Percentiles rank a stretch among this genome's conserved stretches.
phyloP scores from a whole-genome alignment of 2,113 vertebrate species.

The Gymnocephalus cernua region DNA sequence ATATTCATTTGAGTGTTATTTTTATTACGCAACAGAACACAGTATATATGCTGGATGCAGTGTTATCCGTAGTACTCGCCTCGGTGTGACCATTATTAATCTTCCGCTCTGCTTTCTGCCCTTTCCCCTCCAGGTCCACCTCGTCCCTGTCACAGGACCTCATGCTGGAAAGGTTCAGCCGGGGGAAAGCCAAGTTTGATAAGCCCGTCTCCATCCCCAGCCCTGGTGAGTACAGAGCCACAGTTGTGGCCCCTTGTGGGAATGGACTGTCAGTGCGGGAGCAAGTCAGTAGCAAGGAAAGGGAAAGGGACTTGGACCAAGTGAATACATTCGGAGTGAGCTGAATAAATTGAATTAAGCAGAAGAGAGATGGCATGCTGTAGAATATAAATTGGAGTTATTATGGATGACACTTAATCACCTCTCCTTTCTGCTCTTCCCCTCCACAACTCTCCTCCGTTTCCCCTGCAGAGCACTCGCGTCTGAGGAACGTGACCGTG shows the following conservation, averaged over 20 bases:
- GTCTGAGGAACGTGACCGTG: slow-evolving; percentile 90
- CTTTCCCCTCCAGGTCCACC: slow-evolving; percentile 76
- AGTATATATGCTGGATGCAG: background rate
- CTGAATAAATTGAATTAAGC: slow-evolving; percentile 62
- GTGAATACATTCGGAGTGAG: slow-evolving; percentile 52
- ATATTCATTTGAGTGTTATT: too few relatives aligned
- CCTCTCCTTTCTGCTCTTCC: slow-evolving; percentile 6
- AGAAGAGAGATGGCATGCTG: slow-evolving; percentile 17
- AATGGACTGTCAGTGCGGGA: slow-evolving; percentile 21
- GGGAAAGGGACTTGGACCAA: slow-evolving; percentile 14
- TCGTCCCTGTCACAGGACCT: slow-evolving; percentile 86
- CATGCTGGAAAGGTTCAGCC: slow-evolving; percentile 84
- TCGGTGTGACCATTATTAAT: slow-evolving; percentile 21
- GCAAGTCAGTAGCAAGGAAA: background rate
- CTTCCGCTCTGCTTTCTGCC: slow-evolving; percentile 17
- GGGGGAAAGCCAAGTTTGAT: slow-evolving; percentile 84
- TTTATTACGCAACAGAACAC: too few relatives aligned
- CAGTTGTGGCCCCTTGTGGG: slow-evolving; percentile 67
- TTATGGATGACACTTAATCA: slow-evolving; percentile 31
- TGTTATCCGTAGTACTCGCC: background rate
- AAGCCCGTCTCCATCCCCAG: slow-evolving; percentile 85
- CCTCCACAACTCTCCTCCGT: background rate
- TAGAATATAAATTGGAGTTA: slow-evolving; percentile 49
- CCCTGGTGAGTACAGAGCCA: slow-evolving; percentile 77
- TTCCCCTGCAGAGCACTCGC: slow-evolving; percentile 81